Percentiles rank a stretch among this genome's conserved stretches.
phyloP scores from a whole-genome alignment of 2,113 vertebrate genomes.

The Gobius niger region DNA sequence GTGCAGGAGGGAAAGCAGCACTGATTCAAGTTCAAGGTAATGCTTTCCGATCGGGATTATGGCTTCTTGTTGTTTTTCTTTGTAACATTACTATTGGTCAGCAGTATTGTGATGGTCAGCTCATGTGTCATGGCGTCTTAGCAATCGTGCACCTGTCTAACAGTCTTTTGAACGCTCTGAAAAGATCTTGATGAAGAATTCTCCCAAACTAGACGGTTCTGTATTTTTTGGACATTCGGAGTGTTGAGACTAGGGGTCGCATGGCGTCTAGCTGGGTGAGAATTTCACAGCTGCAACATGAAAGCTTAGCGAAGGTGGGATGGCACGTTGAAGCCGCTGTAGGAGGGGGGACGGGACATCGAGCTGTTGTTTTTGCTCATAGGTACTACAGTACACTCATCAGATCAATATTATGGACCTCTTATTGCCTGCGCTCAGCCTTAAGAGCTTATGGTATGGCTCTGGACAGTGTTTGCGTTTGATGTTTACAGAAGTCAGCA shows the following conservation, averaged over 20 bases:
- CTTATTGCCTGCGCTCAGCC: conserved; percentile 6
- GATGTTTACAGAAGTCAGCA: conserved; percentile 18
- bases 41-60: neutral
- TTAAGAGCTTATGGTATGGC: neutral
- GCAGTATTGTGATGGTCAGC: neutral
- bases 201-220: no score
- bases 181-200: conserved; percentile 23
- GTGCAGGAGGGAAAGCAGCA: neutral
- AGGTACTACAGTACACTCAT: conserved; percentile 13
- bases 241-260: conserved; percentile 45
- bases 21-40: neutral
- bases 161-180: conserved; percentile 26
- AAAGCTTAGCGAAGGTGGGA: conserved; percentile 54
- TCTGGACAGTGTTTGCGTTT: conserved; percentile 19
- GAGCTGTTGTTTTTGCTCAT: conserved; percentile 41
- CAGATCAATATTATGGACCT: conserved; percentile 23
- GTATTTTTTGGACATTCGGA: conserved; percentile 33
- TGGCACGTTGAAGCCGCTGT: conserved; percentile 29
- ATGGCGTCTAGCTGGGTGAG: conserved; percentile 60
- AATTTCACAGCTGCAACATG: conserved; percentile 73
- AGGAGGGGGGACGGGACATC: conserved; percentile 9
- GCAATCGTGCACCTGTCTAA: conserved; percentile 29
- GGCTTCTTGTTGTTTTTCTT: neutral
- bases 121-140: conserved; percentile 1
- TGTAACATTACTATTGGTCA: neutral